A percentile compares a stretch with the other conserved stretches of the same genome.
These are phyloP conservation scores for Exephanes ischioxanthus DNA, from an alignment of 2,888 invertebrate genomes.

Conservation along the genomic window DNA sequence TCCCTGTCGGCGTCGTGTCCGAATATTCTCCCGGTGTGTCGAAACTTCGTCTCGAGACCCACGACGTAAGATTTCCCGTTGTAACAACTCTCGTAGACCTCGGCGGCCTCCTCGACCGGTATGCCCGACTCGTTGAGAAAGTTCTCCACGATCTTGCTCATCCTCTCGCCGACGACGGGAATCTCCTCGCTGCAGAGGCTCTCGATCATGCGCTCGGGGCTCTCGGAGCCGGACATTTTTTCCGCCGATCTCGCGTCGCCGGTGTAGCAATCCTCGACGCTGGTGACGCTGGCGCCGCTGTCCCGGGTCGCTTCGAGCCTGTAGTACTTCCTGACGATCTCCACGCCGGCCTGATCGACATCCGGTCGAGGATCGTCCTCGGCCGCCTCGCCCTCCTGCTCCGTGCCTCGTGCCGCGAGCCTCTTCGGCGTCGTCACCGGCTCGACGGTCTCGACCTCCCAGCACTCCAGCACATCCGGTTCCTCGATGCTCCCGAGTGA, in stretches of 20 bases:
- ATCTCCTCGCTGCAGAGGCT: conserved; percentile 75
- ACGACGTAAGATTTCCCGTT: conserved; percentile 68
- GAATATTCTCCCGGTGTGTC: conserved; percentile 66
- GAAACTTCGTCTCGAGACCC: conserved; percentile 69
- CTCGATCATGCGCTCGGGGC: conserved; percentile 73
- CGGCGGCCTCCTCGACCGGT: conserved; percentile 82
- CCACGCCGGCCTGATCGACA: conserved; percentile 72
- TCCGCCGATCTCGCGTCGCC: conserved; percentile 26
- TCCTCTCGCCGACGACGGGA: conserved; percentile 72
- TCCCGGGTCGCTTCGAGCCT: conserved; percentile 76
- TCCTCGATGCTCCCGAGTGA: conserved; percentile 82
- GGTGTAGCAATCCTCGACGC: conserved; percentile 61
- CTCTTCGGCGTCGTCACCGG: conserved; percentile 77
- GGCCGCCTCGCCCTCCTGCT: conserved; percentile 73
- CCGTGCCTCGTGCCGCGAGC: conserved; percentile 69
- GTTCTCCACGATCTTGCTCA: conserved; percentile 40
- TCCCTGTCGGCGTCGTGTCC: conserved; percentile 73
- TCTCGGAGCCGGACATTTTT: conserved; percentile 73
- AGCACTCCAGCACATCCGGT: conserved; percentile 85
- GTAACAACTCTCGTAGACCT: conserved; percentile 82
- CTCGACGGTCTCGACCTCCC: conserved; percentile 84
- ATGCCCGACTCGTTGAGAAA: conserved; percentile 59
- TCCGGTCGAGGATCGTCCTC: conserved; percentile 73
- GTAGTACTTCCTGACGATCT: conserved; percentile 81
- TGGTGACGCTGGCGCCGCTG: conserved; percentile 73